Evolutionary conservation across 2,113 vertebrate species (phyloP).

Genomic region (Lepus europaeus): DNA sequence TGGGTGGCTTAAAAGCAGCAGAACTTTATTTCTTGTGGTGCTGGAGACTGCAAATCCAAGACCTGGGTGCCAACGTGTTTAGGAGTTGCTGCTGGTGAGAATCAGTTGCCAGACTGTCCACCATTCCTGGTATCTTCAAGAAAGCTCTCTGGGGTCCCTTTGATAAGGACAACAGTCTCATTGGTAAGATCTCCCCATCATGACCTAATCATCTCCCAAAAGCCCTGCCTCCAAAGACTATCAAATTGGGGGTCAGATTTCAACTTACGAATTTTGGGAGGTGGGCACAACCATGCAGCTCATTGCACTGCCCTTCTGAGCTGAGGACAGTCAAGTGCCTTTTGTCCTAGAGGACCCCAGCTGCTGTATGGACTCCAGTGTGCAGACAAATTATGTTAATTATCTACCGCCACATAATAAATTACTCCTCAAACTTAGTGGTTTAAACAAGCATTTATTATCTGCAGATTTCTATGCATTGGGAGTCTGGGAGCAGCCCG

Average conservation of each 20-base stretch:
- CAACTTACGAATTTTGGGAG: background rate
- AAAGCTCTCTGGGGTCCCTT: background rate
- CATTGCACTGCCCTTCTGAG: background rate
- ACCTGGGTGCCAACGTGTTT: background rate
- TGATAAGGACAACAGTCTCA: background rate
- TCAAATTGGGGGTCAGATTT: background rate
- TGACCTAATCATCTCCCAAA: background rate
- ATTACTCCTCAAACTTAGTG: background rate
- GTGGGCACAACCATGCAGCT: background rate
- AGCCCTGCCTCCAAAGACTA: background rate
- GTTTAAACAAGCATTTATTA: constrained; percentile 49
- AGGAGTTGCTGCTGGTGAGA: background rate
- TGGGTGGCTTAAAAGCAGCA: background rate
- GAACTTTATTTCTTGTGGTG: background rate
- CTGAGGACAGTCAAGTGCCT: background rate
- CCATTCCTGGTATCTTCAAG: background rate
- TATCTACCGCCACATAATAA: background rate
- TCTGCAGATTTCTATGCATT: background rate
- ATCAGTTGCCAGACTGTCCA: background rate
- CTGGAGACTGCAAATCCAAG: background rate
- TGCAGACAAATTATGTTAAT: background rate
- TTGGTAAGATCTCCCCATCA: background rate
- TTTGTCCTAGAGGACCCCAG: background rate
- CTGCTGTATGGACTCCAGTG: background rate
- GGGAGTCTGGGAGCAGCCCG: background rate